Evolutionary conservation across 1,140 invertebrate species (phyloP).

Genomic region (Hormaphis cornu): DNA sequence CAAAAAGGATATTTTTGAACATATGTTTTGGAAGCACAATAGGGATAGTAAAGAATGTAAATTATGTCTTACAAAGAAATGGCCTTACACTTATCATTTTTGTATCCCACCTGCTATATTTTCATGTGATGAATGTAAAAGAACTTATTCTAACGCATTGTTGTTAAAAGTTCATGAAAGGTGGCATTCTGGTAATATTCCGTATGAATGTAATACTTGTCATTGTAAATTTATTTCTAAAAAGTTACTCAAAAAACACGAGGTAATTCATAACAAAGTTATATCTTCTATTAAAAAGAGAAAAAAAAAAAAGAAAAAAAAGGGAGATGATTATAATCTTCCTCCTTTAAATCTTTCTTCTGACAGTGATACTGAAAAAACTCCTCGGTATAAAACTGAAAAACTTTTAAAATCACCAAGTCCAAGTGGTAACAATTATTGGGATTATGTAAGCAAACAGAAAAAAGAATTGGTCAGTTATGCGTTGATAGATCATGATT

Average conservation of each 20-base stretch:
- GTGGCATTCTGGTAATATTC: constrained; percentile 58
- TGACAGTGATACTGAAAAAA: constrained; percentile 52
- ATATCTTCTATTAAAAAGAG: constrained; percentile 28
- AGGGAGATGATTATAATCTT: constrained; percentile 50
- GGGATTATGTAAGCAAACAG: constrained; percentile 6
- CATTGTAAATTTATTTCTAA: constrained; percentile 68
- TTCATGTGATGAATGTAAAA: constrained; percentile 67
- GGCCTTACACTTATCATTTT: constrained; percentile 83
- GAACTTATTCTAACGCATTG: constrained; percentile 63
- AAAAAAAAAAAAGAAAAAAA: constrained; percentile 37
- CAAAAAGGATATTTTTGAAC: constrained; percentile 75
- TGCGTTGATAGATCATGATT: neutral
- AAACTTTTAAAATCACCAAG: constrained; percentile 4
- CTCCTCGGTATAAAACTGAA: constrained; percentile 7
- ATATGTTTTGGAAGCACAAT: constrained; percentile 83
- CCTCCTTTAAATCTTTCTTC: constrained; percentile 68
- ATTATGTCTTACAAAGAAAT: constrained; percentile 74
- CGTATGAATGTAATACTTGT: constrained; percentile 63
- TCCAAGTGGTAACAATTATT: neutral
- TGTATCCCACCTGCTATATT: constrained; percentile 68
- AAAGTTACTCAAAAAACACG: constrained; percentile 62
- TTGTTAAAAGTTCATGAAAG: constrained; percentile 71
- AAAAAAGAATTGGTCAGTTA: constrained; percentile 3
- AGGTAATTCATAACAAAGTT: constrained; percentile 14
- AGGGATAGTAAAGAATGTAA: constrained; percentile 76